phyloP scores from a whole-genome alignment of 2,113 vertebrate species.

The Poeciliopsis retropinna region DNA sequence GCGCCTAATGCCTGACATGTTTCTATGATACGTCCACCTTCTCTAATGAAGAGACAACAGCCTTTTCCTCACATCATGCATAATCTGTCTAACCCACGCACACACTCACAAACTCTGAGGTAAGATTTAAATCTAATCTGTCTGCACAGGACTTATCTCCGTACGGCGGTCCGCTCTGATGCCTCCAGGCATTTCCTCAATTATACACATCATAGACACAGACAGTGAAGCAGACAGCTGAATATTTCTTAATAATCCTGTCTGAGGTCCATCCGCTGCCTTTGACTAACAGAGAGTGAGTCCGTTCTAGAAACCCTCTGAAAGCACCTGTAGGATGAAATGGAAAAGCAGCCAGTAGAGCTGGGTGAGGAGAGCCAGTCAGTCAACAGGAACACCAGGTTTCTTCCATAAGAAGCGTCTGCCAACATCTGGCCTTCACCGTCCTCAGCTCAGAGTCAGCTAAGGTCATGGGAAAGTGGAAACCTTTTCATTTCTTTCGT shows the following conservation, averaged over 20 bases:
- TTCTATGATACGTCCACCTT: neutral
- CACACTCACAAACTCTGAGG: neutral
- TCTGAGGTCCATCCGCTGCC: conserved; percentile 10
- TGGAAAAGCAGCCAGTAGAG: neutral
- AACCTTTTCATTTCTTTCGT: neutral
- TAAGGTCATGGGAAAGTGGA: neutral
- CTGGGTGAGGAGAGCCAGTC: neutral
- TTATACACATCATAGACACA: conserved; percentile 7
- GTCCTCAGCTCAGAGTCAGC: neutral
- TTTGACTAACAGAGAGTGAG: neutral
- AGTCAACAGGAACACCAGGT: too few species aligned
- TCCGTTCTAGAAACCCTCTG: neutral
- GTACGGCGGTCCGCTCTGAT: neutral
- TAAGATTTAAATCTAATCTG: neutral
- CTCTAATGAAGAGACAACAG: neutral
- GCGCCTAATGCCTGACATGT: neutral
- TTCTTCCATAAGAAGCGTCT: too few species aligned
- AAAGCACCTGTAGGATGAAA: neutral
- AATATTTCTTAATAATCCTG: conserved; percentile 32
- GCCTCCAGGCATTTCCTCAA: conserved; percentile 18
- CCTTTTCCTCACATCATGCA: neutral
- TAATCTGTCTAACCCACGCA: too few species aligned
- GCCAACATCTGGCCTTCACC: too few species aligned
- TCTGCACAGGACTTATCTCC: neutral
- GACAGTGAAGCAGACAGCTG: neutral